Conservation (phyloP, 2,113 vertebrate species). For the Oophaga pumilio region DNA sequence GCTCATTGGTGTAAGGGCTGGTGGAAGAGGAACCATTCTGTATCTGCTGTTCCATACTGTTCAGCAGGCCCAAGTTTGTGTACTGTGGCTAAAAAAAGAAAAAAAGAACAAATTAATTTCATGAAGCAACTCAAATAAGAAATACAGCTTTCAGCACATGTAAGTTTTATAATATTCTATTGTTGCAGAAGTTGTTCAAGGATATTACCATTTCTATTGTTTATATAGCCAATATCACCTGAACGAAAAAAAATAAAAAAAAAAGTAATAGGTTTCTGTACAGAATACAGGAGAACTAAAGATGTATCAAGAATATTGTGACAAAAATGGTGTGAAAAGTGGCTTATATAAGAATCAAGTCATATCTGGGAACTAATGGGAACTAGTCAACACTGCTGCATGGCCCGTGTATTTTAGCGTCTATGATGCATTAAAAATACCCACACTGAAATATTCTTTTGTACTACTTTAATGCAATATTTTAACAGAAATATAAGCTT, state of each 20-base stretch:
- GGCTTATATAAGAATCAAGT: not conserved
- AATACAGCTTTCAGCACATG: not conserved
- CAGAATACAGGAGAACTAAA: not conserved
- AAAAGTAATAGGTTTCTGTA: not conserved
- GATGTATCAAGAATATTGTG: not conserved
- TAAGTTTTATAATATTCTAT: not conserved
- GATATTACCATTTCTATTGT: not conserved
- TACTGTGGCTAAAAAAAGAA: constrained; percentile 85
- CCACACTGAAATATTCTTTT: not conserved
- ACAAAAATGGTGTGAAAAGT: not conserved
- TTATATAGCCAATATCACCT: not conserved
- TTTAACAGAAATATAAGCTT: not conserved
- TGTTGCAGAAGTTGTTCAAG: not conserved
- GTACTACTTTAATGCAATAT: not conserved
- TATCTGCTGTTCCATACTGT: constrained; percentile 98
- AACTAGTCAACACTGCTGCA: not conserved
- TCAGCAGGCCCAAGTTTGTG: constrained; percentile 96
- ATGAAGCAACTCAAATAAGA: not conserved
- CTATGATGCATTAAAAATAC: not conserved
- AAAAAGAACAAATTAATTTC: constrained; percentile 35
- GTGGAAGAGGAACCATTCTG: constrained; percentile 95
- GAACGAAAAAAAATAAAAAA: not conserved
- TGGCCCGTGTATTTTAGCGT: not conserved
- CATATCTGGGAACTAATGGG: not conserved
- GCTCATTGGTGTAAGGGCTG: constrained; percentile 96